Evolutionary conservation across 2,888 invertebrate species (phyloP).

Genomic region (Trisateles emortualis): DNA sequence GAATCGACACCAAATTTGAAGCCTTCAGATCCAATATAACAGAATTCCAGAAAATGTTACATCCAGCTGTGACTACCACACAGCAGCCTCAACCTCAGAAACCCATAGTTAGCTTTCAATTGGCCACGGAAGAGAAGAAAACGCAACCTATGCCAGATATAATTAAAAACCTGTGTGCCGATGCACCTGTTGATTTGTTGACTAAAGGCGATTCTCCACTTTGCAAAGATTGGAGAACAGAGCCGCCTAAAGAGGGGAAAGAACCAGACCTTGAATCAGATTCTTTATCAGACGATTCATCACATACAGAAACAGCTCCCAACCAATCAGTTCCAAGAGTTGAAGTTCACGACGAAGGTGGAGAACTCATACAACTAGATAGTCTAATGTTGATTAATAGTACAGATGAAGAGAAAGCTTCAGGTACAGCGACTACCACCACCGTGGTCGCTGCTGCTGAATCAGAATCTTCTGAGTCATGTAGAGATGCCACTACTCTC

Average conservation of each 20-base stretch:
- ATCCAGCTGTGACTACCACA: conserved; percentile 88
- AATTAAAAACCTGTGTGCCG: conserved; percentile 79
- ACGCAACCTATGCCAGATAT: conserved; percentile 88
- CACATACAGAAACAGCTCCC: conserved; percentile 72
- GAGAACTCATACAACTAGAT: conserved; percentile 88
- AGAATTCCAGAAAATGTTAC: conserved; percentile 94
- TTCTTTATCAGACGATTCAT: conserved; percentile 80
- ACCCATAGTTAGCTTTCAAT: conserved; percentile 64
- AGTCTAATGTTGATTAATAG: conserved; percentile 84
- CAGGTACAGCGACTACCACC: conserved; percentile 75
- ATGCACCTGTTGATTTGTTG: conserved; percentile 75
- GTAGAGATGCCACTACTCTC: conserved; percentile 90
- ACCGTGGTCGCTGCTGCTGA: conserved; percentile 72
- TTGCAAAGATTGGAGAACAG: conserved; percentile 79
- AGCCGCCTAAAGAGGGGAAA: conserved; percentile 74
- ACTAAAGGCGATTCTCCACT: conserved; percentile 69
- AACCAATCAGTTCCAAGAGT: conserved; percentile 88
- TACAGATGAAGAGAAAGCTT: conserved; percentile 64
- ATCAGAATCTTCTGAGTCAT: conserved; percentile 88
- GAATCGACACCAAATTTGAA: conserved; percentile 94
- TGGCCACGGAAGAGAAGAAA: conserved; percentile 73
- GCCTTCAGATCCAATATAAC: conserved; percentile 94
- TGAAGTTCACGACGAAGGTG: conserved; percentile 91
- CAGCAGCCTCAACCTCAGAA: conserved; percentile 48
- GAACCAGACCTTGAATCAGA: conserved; percentile 88